phyloP scores from a whole-genome alignment of 2,888 invertebrate species.

The Ypsolopha scabrella region DNA sequence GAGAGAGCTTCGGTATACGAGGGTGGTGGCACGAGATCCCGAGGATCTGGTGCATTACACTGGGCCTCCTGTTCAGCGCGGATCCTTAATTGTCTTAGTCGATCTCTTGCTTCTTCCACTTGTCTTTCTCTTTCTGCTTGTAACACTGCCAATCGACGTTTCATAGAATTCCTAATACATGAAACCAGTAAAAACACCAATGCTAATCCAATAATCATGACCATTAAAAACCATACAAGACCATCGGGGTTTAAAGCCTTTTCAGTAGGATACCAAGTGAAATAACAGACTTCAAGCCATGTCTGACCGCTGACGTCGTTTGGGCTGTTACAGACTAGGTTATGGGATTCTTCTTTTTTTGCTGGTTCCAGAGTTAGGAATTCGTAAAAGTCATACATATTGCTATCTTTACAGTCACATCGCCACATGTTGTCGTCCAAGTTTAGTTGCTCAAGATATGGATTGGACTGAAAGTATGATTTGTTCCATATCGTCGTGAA shows the following conservation, averaged over 20 bases:
- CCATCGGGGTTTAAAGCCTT: constrained; percentile 49
- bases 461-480: constrained; percentile 71
- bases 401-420: constrained; percentile 75
- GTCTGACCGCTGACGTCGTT: constrained; percentile 70
- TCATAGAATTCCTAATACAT: constrained; percentile 66
- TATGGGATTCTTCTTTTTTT: constrained; percentile 59
- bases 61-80: constrained; percentile 64
- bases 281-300: constrained; percentile 77
- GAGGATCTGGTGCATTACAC: constrained; percentile 75
- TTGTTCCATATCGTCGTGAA: constrained; percentile 73
- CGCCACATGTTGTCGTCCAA: constrained; percentile 82
- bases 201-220: constrained; percentile 64
- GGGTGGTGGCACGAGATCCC: constrained; percentile 78
- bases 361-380: constrained; percentile 70
- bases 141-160: constrained; percentile 57
- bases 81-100: constrained; percentile 64
- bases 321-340: constrained; percentile 76
- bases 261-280: constrained; percentile 67
- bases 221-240: constrained; percentile 71
- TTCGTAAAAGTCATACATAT: constrained; percentile 73
- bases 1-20: constrained; percentile 82
- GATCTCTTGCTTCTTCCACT: constrained; percentile 69
- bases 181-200: constrained; percentile 65
- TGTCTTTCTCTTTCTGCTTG: constrained; percentile 67
- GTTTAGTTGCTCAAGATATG: constrained; percentile 68